Percentiles rank a stretch among this genome's conserved stretches.
These are phyloP conservation scores for Poliocrania exsul DNA, from an alignment of 2,797 vertebrate genomes.

Conservation along the genomic window DNA sequence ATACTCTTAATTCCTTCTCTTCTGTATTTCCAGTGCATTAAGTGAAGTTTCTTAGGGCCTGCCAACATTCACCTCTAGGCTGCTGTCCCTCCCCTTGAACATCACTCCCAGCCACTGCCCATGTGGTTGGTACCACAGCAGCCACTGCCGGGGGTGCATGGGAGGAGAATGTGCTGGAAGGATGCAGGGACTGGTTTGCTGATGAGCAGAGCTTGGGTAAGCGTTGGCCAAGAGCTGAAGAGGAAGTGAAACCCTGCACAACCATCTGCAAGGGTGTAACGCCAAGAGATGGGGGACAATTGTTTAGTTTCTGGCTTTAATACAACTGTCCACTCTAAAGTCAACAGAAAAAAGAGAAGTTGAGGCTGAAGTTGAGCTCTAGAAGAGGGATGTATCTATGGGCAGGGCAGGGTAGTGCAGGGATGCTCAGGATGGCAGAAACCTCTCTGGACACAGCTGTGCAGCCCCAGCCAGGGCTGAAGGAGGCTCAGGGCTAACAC, in stretches of 20 bases:
- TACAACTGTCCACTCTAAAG: background rate
- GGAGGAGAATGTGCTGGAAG: background rate
- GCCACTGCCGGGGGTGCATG: background rate
- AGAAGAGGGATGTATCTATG: background rate
- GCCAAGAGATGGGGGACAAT: background rate
- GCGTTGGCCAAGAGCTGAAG: background rate
- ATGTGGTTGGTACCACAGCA: background rate
- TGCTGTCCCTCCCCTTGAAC: background rate
- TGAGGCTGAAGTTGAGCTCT: background rate
- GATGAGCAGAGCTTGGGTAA: background rate
- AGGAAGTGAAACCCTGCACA: constrained; percentile 35
- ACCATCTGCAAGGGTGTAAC: background rate
- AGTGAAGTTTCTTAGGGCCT: background rate
- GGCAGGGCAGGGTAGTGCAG: background rate
- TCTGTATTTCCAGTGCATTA: background rate
- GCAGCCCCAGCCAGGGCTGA: background rate
- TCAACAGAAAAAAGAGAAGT: background rate
- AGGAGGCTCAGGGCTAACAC: background rate
- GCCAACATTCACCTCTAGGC: background rate
- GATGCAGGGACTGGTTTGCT: background rate
- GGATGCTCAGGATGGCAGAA: background rate
- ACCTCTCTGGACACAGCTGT: background rate
- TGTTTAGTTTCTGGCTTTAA: background rate
- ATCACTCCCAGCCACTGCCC: background rate
- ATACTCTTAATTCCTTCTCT: background rate